Percentiles rank a stretch among this genome's conserved stretches.
These are phyloP conservation scores for Diorhabda elongata DNA, from an alignment of 1,140 invertebrate species.

Conservation along the genomic window DNA sequence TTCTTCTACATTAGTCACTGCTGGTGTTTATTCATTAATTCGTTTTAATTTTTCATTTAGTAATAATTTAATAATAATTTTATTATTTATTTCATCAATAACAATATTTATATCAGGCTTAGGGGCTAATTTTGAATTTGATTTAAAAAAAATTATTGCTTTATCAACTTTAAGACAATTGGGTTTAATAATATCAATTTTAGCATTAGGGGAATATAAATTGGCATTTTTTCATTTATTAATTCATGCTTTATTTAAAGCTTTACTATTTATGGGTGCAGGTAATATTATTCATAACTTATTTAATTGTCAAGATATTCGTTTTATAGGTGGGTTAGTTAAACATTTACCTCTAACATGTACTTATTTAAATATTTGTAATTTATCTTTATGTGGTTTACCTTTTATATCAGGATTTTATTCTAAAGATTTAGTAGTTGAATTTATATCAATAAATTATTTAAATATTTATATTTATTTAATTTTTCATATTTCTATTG, in stretches of 20 bases:
- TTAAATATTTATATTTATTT: constrained; percentile 53
- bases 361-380: constrained; percentile 51
- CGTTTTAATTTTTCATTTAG: constrained; percentile 53
- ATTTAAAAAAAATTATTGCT: constrained; percentile 70
- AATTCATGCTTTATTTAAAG: constrained; percentile 62
- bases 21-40: constrained; percentile 67
- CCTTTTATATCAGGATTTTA: constrained; percentile 62
- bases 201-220: constrained; percentile 48
- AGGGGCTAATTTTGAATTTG: constrained; percentile 58
- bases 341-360: constrained; percentile 63
- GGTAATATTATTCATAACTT: constrained; percentile 32
- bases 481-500: constrained; percentile 37
- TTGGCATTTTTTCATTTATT: constrained; percentile 62
- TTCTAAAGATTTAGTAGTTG: constrained; percentile 63
- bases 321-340: constrained; percentile 50
- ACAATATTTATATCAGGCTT: constrained; percentile 61
- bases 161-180: constrained; percentile 67
- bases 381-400: constrained; percentile 53
- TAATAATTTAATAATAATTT: constrained; percentile 28
- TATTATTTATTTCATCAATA: constrained; percentile 48
- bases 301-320: neutral
- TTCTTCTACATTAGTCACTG: constrained; percentile 70
- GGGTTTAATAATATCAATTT: constrained; percentile 60
- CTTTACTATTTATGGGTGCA: constrained; percentile 59
- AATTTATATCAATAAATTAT: constrained; percentile 49